Evolutionary conservation across 2,113 vertebrate species (phyloP).

Genomic region (Podiceps cristatus): DNA sequence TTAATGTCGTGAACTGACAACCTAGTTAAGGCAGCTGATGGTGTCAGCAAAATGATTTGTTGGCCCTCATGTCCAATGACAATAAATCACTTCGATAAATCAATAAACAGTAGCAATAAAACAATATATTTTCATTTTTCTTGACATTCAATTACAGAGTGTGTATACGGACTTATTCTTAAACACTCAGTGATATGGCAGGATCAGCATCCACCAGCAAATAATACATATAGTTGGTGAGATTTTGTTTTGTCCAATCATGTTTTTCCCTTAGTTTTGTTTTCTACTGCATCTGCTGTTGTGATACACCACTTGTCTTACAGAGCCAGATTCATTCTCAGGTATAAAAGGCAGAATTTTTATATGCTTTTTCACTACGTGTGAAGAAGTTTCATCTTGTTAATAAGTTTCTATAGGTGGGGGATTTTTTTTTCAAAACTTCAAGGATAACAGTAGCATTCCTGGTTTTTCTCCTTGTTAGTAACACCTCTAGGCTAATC

Average conservation of each 20-base stretch:
- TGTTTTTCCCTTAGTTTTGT: background rate
- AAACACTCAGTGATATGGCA: constrained; percentile 68
- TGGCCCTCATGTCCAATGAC: constrained; percentile 71
- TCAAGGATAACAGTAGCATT: background rate
- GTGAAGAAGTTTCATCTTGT: background rate
- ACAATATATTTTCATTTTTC: constrained; percentile 85
- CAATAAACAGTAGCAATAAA: constrained; percentile 85
- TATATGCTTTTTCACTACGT: background rate
- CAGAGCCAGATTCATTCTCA: background rate
- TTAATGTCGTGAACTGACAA: constrained; percentile 85
- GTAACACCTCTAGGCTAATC: background rate
- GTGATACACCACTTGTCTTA: background rate
- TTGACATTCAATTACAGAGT: constrained; percentile 84
- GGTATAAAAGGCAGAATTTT: background rate
- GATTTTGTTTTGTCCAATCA: background rate
- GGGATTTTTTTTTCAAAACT: background rate
- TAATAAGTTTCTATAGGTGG: background rate
- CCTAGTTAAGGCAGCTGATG: constrained; percentile 86
- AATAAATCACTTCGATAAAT: constrained; percentile 85
- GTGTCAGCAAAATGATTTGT: constrained; percentile 85
- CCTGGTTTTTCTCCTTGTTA: background rate
- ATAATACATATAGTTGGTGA: constrained; percentile 19
- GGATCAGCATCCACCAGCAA: constrained; percentile 45
- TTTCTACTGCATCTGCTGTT: constrained; percentile 11
- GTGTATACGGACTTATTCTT: constrained; percentile 78